These are phyloP conservation scores for Drosophila yooni DNA, from an alignment of 2,888 invertebrate species.

Conservation along the genomic window DNA sequence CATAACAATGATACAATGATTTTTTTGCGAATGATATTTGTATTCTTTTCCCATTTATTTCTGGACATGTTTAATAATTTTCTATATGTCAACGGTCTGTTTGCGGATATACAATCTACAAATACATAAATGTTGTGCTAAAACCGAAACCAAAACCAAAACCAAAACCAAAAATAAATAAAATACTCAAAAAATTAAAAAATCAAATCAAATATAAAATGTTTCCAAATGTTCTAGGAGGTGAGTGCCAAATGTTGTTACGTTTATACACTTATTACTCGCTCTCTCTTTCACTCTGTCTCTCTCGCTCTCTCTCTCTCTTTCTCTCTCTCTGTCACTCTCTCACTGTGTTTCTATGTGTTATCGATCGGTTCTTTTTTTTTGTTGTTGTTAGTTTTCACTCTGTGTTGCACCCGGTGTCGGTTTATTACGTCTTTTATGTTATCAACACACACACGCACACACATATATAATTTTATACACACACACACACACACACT, in stretches of 20 bases:
- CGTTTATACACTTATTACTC: conserved; percentile 54
- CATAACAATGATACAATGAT: conserved; percentile 33
- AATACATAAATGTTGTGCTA: conserved; percentile 72
- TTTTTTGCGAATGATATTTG: conserved; percentile 72
- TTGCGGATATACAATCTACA: conserved; percentile 69
- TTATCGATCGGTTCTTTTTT: conserved; percentile 19
- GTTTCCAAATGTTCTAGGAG: conserved; percentile 76
- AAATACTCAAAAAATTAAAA: conserved; percentile 48
- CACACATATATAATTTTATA: not conserved
- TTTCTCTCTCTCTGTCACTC: conserved; percentile 14
- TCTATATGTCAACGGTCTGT: conserved; percentile 70
- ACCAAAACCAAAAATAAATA: conserved; percentile 34
- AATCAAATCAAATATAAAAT: conserved; percentile 27
- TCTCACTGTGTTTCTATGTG: not conserved
- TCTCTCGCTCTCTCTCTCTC: conserved; percentile 30
- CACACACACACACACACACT: conserved; percentile 9
- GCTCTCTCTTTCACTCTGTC: conserved; percentile 22
- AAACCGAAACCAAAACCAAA: conserved; percentile 50
- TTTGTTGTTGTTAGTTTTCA: conserved; percentile 22
- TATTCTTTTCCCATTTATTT: conserved; percentile 70
- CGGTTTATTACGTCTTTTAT: conserved; percentile 49
- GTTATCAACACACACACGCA: conserved; percentile 20
- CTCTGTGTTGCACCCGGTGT: conserved; percentile 64
- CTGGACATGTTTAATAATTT: conserved; percentile 52
- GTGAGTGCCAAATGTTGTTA: conserved; percentile 76